Evolutionary conservation across 2,797 vertebrate species (phyloP).

Genomic region (Clarias platycephalus): DNA sequence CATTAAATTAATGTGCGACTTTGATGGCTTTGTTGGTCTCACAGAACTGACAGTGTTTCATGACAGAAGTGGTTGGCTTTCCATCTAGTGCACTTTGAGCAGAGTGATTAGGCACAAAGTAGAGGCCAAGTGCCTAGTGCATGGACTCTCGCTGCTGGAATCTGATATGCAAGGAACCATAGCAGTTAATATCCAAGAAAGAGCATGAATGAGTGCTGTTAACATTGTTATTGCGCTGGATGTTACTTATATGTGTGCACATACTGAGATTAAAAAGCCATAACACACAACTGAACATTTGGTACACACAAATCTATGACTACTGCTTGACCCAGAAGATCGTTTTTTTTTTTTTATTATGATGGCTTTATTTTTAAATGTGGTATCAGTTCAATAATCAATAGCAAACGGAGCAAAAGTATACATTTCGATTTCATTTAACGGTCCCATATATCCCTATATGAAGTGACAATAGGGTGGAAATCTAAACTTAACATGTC

Average conservation of each 20-base stretch:
- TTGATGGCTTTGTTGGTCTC: slow-evolving; percentile 44
- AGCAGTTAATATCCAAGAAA: neutral
- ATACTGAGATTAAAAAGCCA: neutral
- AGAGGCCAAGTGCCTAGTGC: slow-evolving; percentile 12
- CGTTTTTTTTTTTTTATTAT: no score
- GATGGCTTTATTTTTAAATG: neutral
- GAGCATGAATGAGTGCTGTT: neutral
- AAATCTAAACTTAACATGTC: no score
- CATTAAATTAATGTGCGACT: slow-evolving; percentile 50
- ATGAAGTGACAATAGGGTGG: no score
- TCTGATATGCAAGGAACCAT: neutral
- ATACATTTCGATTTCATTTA: neutral
- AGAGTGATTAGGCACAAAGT: slow-evolving; percentile 25
- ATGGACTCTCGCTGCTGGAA: neutral
- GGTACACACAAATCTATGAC: neutral
- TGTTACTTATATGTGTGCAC: neutral
- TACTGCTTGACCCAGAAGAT: neutral
- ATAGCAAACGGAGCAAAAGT: neutral
- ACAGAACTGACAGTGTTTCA: slow-evolving; percentile 35
- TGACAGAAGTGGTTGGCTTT: slow-evolving; percentile 38
- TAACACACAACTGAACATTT: neutral
- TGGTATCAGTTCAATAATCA: neutral
- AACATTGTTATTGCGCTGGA: no score
- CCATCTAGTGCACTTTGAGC: slow-evolving; percentile 19
- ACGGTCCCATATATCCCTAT: no score